Percentiles rank a stretch among this genome's conserved stretches.
Evolutionary conservation across 2,888 invertebrate species (phyloP).

Genomic region (Patella depressa): DNA sequence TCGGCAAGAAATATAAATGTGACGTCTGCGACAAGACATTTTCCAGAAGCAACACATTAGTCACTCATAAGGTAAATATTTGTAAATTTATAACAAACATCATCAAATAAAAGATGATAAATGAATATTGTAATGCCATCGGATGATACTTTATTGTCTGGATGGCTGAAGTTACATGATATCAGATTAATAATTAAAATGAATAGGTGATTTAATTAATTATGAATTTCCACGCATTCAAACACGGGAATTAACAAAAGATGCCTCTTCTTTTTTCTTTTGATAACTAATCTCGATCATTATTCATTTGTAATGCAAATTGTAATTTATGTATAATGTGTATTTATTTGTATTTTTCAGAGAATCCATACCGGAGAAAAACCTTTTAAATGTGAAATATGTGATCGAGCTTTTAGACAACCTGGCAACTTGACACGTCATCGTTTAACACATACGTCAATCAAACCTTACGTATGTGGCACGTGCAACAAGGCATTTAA

Average conservation of each 20-base stretch:
- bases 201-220: too few relatives aligned
- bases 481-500: slow-evolving; percentile 73
- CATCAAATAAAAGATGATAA: too few relatives aligned
- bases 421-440: slow-evolving; percentile 74
- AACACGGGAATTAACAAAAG: too few relatives aligned
- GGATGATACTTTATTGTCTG: too few relatives aligned
- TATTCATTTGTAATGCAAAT: too few relatives aligned
- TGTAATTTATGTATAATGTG: too few relatives aligned
- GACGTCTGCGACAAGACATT: slow-evolving; percentile 73
- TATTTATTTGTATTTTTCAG: slow-evolving; percentile 45
- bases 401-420: slow-evolving; percentile 71
- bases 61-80: slow-evolving; percentile 72
- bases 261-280: too few relatives aligned
- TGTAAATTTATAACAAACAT: not conserved
- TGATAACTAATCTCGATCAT: too few relatives aligned
- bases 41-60: slow-evolving; percentile 73
- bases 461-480: slow-evolving; percentile 73
- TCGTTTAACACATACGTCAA: slow-evolving; percentile 73
- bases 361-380: slow-evolving; percentile 71
- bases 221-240: too few relatives aligned
- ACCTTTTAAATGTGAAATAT: slow-evolving; percentile 68
- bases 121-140: too few relatives aligned
- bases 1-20: slow-evolving; percentile 72
- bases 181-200: too few relatives aligned
- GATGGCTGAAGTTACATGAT: too few relatives aligned